phyloP scores from a whole-genome alignment of 2,113 vertebrate genomes.

The Cyprinus carpio region DNA sequence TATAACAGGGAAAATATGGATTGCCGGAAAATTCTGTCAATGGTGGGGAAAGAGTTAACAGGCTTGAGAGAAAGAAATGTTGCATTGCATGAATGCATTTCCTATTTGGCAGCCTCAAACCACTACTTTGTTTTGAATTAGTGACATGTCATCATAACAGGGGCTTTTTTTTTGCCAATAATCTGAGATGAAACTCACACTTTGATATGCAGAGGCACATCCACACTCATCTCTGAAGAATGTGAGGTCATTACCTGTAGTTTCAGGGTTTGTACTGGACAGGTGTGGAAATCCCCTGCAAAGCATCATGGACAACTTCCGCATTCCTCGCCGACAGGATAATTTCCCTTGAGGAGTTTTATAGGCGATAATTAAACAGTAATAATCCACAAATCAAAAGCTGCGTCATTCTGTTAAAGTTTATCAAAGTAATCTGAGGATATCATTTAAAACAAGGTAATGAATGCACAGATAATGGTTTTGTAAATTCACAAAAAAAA shows the following conservation, averaged over 20 bases:
- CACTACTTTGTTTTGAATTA: neutral
- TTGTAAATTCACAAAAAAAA: neutral
- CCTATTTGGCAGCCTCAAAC: neutral
- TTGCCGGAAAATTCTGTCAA: too few relatives aligned
- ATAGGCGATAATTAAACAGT: neutral
- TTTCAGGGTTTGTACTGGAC: neutral
- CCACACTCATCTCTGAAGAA: neutral
- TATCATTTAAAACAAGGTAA: neutral
- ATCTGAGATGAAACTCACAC: conserved; percentile 6
- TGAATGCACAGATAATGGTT: neutral
- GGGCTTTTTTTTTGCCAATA: neutral
- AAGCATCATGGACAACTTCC: conserved; percentile 11
- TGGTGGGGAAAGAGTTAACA: neutral
- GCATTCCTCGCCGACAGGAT: conserved; percentile 10
- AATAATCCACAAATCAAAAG: neutral
- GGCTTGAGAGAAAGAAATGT: neutral
- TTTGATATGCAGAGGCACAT: neutral
- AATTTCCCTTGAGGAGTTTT: neutral
- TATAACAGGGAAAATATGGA: too few relatives aligned
- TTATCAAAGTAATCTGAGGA: neutral
- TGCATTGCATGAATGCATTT: neutral
- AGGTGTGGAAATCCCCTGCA: conserved; percentile 23
- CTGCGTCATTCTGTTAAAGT: neutral
- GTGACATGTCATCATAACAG: neutral
- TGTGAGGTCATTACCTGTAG: conserved; percentile 6